Evolutionary conservation across 2,888 invertebrate species (phyloP), one percentile per base, ranked within the genome.

Genomic region (Homarus gammarus): DNA sequence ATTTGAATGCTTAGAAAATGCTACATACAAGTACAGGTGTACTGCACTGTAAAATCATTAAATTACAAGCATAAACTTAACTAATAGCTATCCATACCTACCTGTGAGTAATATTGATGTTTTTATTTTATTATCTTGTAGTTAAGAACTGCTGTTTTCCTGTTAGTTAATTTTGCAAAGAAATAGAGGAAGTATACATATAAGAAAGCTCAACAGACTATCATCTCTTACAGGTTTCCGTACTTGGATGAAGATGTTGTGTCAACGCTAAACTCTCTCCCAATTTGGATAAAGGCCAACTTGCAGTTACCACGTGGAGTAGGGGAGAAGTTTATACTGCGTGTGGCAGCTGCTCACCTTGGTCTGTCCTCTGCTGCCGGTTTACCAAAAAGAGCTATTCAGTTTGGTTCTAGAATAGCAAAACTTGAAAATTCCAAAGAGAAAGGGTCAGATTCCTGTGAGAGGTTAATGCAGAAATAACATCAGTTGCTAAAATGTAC

Each of bases 331-430:
- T 94, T 98, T 81, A 95, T 99, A 79, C 94, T 99, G 72, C 95
- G 99, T 92, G 86, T 94, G 33, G 92, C 93, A 90, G 94, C 95
- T 12, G 68, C 92, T 18, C 92, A 93, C 61, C 92, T 94, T 2
- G 94, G 94, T 1, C 93, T 94, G 18, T 51, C 72, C n/a, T 72
- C 90, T 1, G 92, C 93, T 5, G 93, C 94, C 10, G 94, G 94
- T 72, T 95, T 97, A 79, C 97, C 97, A 72, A 99, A 99, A 94
- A 94, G 98, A 93, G 99, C 99, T 0, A 96, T 99, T 92, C 99
- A 99, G 94, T 99, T 99, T 95, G 99, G 99, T 18, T 98, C 98
- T 0, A 95, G 98, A 93, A 98, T 99, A 93, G 99, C 95, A 5
- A 95, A 95, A 92, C 92, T 95, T 90, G 95, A 95, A 92, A 97